Evolutionary conservation across 2,888 invertebrate genomes (phyloP), one percentile per base, ranked within the genome.

Genomic region (Chaitophorus viminalis): DNA sequence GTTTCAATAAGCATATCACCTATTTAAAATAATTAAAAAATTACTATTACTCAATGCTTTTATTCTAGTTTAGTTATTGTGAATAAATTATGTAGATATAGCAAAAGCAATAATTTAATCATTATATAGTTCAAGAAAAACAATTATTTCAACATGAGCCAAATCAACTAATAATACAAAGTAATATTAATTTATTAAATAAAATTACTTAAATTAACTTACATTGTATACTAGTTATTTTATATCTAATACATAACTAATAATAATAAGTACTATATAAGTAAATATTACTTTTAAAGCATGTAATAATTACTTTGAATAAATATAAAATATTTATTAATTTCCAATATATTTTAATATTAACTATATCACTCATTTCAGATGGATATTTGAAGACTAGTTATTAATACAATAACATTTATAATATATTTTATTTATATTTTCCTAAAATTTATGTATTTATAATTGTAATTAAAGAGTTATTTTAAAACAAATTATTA

Each of bases 51-150:
- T 75, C 36, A 17, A 46, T 54, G 52, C 9, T 54, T 72, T 29
- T 21, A 46, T 31, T 33, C 8, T 21, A 52, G 3, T 31, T 4
- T 46, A 17, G 1, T 39, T 17, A 8, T n/a, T 17, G 8, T 79
- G 25, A 60, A 39, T 79, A 14, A 3, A n/a, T 65, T 6, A n/a
- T 6, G 17, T 33, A 68, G 31, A 8, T 79, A 39, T 60, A 84
- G 84, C 84, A 84, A 84, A 84, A 84, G 84, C 84, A 68, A 76
- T 70, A 14, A 0, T 36, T 33, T 25, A 76, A 84, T 36, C 6
- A 31, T 17, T 70, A 46, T 84, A 14, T 83, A 60, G 36, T 54
- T 21, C 21, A 70, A 81, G 1, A 29, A 39, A 79, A 65, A 3
- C 46, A 39, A 25, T 46, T 2, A 25, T 31, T 21, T 21, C 31